These are phyloP conservation scores for Drosophila watanabei DNA, from an alignment of 1,140 invertebrate species.

Conservation along the genomic window DNA sequence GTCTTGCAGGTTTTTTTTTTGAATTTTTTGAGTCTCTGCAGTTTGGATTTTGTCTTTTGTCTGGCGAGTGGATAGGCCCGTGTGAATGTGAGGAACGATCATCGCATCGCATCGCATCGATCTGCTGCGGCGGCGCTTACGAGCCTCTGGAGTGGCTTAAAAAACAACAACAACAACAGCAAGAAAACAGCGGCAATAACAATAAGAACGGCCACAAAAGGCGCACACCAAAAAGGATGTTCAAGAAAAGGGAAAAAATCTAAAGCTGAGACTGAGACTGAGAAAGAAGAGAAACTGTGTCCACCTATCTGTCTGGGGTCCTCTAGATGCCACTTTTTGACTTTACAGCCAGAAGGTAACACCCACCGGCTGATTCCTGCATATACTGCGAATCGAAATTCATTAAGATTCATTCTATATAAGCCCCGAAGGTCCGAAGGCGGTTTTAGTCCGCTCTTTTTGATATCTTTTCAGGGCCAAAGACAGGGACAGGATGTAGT, in stretches of 20 bases:
- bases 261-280: not conserved
- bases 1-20: constrained; percentile 5
- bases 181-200: constrained; percentile 54
- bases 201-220: constrained; percentile 65
- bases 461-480: constrained; percentile 47
- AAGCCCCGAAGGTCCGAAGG: constrained; percentile 48
- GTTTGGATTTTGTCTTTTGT: constrained; percentile 36
- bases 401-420: constrained; percentile 83
- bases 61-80: constrained; percentile 22
- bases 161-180: constrained; percentile 2
- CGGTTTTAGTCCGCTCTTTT: constrained; percentile 19
- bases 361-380: constrained; percentile 71
- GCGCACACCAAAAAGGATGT: constrained; percentile 23
- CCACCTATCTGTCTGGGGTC: constrained; percentile 76
- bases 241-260: not conserved
- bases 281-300: constrained; percentile 45
- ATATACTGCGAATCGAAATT: constrained; percentile 75
- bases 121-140: constrained; percentile 52
- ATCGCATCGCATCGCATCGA: constrained; percentile 32
- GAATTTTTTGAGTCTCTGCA: not conserved
- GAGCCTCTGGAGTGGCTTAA: constrained; percentile 25
- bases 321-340: constrained; percentile 75
- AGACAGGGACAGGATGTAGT: constrained; percentile 46
- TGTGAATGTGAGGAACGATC: constrained; percentile 34
- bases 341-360: constrained; percentile 80